Evolutionary conservation across 2,888 invertebrate genomes (phyloP).

Genomic region (Stenotaenia linearis): DNA sequence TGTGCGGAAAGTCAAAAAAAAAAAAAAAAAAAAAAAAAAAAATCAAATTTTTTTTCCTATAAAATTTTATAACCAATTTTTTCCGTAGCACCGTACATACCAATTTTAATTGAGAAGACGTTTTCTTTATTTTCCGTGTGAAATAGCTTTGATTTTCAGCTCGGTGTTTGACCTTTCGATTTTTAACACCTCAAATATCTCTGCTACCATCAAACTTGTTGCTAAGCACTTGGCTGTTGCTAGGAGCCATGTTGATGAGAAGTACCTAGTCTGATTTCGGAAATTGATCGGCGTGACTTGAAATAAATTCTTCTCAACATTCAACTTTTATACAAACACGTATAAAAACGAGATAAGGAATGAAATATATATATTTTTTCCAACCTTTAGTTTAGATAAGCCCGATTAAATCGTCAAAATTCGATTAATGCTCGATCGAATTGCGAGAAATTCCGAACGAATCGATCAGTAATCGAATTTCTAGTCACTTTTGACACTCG

Average conservation of each 20-base stretch:
- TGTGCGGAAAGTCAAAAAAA: too few species aligned
- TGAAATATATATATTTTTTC: neutral
- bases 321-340: neutral
- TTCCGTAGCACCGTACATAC: too few species aligned
- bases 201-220: neutral
- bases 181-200: neutral
- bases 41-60: too few species aligned
- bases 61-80: too few species aligned
- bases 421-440: neutral
- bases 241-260: neutral
- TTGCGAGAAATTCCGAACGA: neutral
- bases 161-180: neutral
- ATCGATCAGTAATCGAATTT: neutral
- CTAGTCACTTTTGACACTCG: neutral
- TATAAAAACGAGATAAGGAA: neutral
- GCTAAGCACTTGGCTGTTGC: neutral
- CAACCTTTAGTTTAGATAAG: neutral
- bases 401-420: neutral
- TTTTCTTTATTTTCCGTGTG: too few species aligned
- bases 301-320: neutral
- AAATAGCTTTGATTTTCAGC: neutral
- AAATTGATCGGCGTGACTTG: neutral
- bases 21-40: too few species aligned
- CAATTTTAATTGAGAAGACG: too few species aligned
- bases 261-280: neutral